A percentile compares a stretch with the other conserved stretches of the same genome.
phyloP scores from a whole-genome alignment of 2,797 vertebrate genomes.

The Sebastes goodei region DNA sequence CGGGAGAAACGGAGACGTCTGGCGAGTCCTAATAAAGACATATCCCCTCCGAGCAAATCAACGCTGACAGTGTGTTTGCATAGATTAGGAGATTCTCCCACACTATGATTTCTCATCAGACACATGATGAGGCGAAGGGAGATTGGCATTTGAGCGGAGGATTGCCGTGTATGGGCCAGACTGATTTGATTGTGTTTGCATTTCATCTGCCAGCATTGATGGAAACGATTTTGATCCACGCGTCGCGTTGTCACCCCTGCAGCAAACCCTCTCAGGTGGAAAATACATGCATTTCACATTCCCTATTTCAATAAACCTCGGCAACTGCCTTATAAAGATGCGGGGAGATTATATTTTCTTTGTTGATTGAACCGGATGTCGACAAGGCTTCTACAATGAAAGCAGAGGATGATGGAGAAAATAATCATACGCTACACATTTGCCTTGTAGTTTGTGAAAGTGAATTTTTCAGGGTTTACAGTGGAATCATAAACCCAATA shows the following conservation, averaged over 20 bases:
- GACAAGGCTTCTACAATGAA: conserved; percentile 59
- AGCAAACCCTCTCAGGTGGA: conserved; percentile 78
- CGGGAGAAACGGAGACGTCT: conserved; percentile 59
- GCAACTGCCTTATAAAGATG: conserved; percentile 65
- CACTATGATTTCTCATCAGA: conserved; percentile 82
- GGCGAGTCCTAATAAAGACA: conserved; percentile 80
- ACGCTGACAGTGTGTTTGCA: conserved; percentile 84
- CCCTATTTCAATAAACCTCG: conserved; percentile 75
- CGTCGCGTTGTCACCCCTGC: conserved; percentile 59
- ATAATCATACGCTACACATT: conserved; percentile 33
- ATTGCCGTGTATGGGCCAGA: conserved; percentile 62
- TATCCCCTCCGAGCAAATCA: conserved; percentile 80
- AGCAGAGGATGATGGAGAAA: conserved; percentile 42
- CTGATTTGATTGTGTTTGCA: conserved; percentile 83
- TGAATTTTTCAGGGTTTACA: conserved; percentile 4
- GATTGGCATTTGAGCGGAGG: conserved; percentile 74
- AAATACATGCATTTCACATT: conserved; percentile 78
- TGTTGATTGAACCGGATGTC: conserved; percentile 75
- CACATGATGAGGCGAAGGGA: conserved; percentile 71
- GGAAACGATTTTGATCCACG: conserved; percentile 73
- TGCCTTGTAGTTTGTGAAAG: conserved; percentile 33
- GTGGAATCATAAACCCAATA: conserved; percentile 1
- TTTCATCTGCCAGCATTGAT: conserved; percentile 81
- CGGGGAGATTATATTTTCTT: conserved; percentile 68
- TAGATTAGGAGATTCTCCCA: conserved; percentile 78